Evolutionary conservation across 1,140 invertebrate species (phyloP), one percentile per base, ranked within the genome.

Genomic region (Ruditapes philippinarum): DNA sequence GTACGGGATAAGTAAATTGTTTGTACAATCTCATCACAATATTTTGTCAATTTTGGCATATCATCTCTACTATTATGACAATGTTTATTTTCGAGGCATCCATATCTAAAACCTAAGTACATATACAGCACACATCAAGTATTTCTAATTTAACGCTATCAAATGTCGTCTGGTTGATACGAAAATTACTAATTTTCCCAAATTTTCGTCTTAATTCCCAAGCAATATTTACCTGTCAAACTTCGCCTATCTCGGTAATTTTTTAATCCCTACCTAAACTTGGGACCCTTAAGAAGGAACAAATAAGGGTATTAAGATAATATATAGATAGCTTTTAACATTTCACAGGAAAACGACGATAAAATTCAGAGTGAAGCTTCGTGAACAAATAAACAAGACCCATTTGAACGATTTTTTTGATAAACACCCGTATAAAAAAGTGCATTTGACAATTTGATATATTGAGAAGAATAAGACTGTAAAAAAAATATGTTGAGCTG

Each of bases 161-260:
- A 70, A 51, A 36, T 7, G n/a, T 33, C 28, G 14, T 54, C 19
- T 54, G n/a, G 51, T 33, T 28, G 12, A 57, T 68, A 9, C 80
- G 11, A 33, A 28, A 33, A 19, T 31, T 7, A n/a, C n/a, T n/a
- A n/a, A n/a, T n/a, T n/a, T n/a, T 17, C 17, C 3, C 38, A 49
- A 70, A 42, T 22, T 4, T 49, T 49, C 62, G 25, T 33, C 22
- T 33, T 36, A 78, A 33, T 36, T 45, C 51, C 22, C 7, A 78
- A 62, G 74, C 51, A 76, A 60, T 86, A 65, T 86, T 76, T 60
- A 45, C 84, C 31, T 86, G 84, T 78, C 84, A 86, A 60, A 60
- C 19, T 36, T 25, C 0, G 22, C 22, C 9, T 84, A 84, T 73
- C 62, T 73, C 36, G 3, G 0, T 78, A 62, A 60, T 78, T 38